Evolutionary conservation across 2,888 invertebrate species (phyloP), one percentile per base, ranked within the genome.

Genomic region (Eulithis prunata): DNA sequence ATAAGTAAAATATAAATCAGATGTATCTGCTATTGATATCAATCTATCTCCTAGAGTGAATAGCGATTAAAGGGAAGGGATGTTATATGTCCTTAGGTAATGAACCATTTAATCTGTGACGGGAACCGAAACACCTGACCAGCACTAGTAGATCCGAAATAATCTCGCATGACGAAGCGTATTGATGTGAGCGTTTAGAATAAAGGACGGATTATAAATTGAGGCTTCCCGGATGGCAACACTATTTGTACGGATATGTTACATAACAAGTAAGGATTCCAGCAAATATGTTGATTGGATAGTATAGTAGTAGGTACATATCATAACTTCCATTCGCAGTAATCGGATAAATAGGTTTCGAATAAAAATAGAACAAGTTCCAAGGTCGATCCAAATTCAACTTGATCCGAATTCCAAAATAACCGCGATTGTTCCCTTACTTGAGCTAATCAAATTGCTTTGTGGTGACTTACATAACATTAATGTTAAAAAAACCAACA

Each of bases 121-220:
- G 66, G 56, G 69, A 68, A 66, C 49, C 64, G 56, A 56, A 21
- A 62, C 69, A 71, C 71, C 68, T 71, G 71, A 57, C 69, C 71
- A 71, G 64, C 71, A 64, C 71, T 71, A 72, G 60, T 57, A 64
- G 61, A 64, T 54, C 74, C 65, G 72, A 79, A 79, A 81, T 79
- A 80, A 76, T 77, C 77, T 71, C 69, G 70, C 69, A 75, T 76
- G 74, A 76, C 73, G 71, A 72, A 59, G 73, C 73, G 66, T 72
- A 76, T 75, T 71, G 75, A 79, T 77, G 71, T 72, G 64, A 57
- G 64, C 68, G 63, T 69, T 70, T 71, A 71, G 68, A 71, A 71
- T 73, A 78, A 72, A 68, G 60, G 52, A 57, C 64, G 63, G 66
- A 72, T 75, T 75, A 66, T 75, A 74, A 70, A 73, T 71, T 72